Base-by-base conservation (phyloP, 2,888 invertebrate species). In the Nomada ferruginata region DNA sequence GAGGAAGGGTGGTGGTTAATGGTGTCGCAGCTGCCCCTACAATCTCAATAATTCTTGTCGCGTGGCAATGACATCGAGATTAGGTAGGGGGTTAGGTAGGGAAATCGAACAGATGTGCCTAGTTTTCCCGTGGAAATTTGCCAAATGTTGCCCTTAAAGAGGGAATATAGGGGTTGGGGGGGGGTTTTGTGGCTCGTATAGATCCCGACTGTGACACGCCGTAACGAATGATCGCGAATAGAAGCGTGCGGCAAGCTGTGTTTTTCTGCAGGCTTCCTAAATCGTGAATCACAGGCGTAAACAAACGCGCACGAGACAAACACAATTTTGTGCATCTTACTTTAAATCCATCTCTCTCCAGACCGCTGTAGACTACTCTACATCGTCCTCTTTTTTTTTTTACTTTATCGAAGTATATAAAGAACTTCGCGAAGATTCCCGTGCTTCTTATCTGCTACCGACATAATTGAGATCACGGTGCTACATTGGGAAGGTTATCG, bases 101-200 rank as follows among this genome's bases (percentile, higher is more conserved):
- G 68, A 70, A 76, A 78, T 85, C 42, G 71, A 53, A 73, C 87
- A 87, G 87, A 87, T 87, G 87, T 59, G 29, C 20, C 15, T 66
- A 72, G 52, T 77, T 83, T 85, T 70, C 82, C 60, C 79, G 85
- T 85, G 87, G 85, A 88, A 86, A 88, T 73, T 86, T 29, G 80
- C 76, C 87, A 79, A 87, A 88, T 79, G 87, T 79, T 66, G 52
- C 13, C n/a, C 18, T 11, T 9, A 26, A 57, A n/a, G 74, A 69
- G 74, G 59, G 11, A 15, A 15, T 10, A 20, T 9, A 4, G 18
- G 20, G 53, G 47, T 59, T 7, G 20, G 5, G 47, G 47, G 47
- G 36, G 71, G 68, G 65, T 59, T 60, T 66, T 72, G 44, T 53
- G n/a, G 23, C 9, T 61, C 29, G 52, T 57, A 15, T 20, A 11